Evolutionary conservation across 2,113 vertebrate species (phyloP).

Genomic region (Zootoca vivipara): DNA sequence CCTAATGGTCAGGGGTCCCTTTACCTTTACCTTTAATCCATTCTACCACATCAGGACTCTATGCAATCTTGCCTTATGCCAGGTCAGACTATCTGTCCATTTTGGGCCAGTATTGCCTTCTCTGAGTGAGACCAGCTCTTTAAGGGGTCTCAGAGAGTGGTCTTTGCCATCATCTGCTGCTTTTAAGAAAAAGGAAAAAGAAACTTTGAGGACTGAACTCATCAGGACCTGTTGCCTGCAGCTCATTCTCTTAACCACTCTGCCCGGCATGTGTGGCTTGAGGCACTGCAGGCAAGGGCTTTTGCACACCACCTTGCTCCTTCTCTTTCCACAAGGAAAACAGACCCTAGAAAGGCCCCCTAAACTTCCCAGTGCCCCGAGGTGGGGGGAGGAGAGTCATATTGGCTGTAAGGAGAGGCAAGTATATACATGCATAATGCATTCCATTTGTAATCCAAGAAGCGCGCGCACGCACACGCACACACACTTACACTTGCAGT

Average conservation of each 20-base stretch:
- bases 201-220: neutral
- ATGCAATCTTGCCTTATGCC: neutral
- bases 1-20: no score
- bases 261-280: neutral
- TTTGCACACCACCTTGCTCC: neutral
- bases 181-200: neutral
- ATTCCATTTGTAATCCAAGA: slow-evolving; percentile 34
- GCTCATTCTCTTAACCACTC: neutral
- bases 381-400: neutral
- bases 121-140: no score
- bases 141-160: neutral
- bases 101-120: neutral
- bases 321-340: slow-evolving; percentile 1
- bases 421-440: neutral
- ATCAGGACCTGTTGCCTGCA: neutral
- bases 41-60: no score
- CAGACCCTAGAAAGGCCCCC: slow-evolving; percentile 11
- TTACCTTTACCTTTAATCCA: no score
- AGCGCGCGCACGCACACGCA: accelerated
- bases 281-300: neutral
- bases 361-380: slow-evolving; percentile 3
- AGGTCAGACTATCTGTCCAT: neutral
- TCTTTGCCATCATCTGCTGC: neutral
- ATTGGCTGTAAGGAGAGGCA: neutral
- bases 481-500: neutral